Percentiles rank a stretch among this genome's conserved stretches.
Conservation (phyloP, 2,113 vertebrate species). For the Dascyllus trimaculatus region DNA sequence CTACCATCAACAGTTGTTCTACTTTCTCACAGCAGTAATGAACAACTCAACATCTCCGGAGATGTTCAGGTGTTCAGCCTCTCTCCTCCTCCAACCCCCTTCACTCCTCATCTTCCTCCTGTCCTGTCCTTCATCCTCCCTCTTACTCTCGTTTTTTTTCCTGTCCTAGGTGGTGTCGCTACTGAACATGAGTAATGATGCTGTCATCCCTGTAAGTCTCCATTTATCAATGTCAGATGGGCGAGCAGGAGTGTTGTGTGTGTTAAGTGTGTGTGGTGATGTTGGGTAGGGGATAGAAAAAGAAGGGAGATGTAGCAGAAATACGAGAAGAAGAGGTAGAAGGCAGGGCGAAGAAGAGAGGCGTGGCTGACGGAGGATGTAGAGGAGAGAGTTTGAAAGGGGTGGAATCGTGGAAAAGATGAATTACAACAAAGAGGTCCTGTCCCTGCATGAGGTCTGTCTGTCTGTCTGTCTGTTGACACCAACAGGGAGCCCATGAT, state of each 20-base stretch:
- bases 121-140: constrained; percentile 73
- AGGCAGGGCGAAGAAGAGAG: constrained; percentile 42
- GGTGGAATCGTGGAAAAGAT: constrained; percentile 16
- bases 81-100: constrained; percentile 23
- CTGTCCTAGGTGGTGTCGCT: constrained; percentile 77
- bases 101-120: constrained; percentile 50
- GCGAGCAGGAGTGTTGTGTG: constrained; percentile 53
- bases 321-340: constrained; percentile 35
- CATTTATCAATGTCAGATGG: constrained; percentile 80
- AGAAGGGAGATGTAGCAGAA: constrained; percentile 24
- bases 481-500: constrained; percentile 53
- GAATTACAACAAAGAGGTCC: constrained; percentile 43
- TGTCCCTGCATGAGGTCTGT: constrained; percentile 36
- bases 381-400: constrained; percentile 49
- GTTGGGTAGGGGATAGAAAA: constrained; percentile 23
- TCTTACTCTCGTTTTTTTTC: constrained; percentile 55
- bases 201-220: constrained; percentile 81
- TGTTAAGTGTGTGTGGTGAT: constrained; percentile 42
- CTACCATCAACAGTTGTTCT: constrained; percentile 46
- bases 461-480: constrained; percentile 39
- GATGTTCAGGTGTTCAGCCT: constrained; percentile 45
- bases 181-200: constrained; percentile 84
- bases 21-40: constrained; percentile 56
- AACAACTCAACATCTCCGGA: constrained; percentile 56
- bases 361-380: constrained; percentile 41